Evolutionary conservation across 53 echinoderm and acorn worm genomes (phyloP).

Genomic region (Astropecten irregularis): DNA sequence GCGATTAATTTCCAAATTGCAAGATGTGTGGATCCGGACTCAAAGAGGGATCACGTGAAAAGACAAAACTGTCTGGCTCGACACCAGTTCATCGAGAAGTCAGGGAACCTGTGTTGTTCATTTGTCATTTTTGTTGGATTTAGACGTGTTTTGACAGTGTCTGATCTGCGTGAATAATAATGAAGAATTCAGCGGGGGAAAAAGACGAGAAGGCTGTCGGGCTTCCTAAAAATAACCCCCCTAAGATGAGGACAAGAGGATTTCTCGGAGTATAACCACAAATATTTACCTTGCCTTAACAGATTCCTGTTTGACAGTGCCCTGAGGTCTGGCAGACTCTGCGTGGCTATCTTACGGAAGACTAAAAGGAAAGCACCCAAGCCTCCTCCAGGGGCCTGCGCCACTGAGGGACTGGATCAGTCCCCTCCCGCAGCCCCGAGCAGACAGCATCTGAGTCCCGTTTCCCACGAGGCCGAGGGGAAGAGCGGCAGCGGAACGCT

Average conservation of each 20-base stretch:
- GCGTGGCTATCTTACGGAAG: conserved; percentile 90
- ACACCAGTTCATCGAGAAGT: background rate
- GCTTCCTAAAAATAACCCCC: background rate
- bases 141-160: conserved; percentile 10
- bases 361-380: conserved; percentile 89
- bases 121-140: no score
- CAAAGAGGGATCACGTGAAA: no score
- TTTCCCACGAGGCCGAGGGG: background rate
- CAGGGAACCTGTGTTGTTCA: background rate
- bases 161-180: background rate
- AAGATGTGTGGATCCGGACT: no score
- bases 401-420: background rate
- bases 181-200: no score
- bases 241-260: background rate
- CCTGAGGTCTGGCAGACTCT: conserved; percentile 82
- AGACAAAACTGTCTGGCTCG: no score
- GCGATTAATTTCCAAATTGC: no score
- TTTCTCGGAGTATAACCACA: conserved; percentile 3
- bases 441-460: conserved; percentile 21
- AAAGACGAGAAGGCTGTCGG: background rate
- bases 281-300: conserved; percentile 39
- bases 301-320: conserved; percentile 93
- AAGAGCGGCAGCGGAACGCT: background rate
- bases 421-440: background rate
- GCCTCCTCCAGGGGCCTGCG: conserved; percentile 59